Conservation (phyloP, 2,888 invertebrate genomes). For the Cephus runcator region DNA sequence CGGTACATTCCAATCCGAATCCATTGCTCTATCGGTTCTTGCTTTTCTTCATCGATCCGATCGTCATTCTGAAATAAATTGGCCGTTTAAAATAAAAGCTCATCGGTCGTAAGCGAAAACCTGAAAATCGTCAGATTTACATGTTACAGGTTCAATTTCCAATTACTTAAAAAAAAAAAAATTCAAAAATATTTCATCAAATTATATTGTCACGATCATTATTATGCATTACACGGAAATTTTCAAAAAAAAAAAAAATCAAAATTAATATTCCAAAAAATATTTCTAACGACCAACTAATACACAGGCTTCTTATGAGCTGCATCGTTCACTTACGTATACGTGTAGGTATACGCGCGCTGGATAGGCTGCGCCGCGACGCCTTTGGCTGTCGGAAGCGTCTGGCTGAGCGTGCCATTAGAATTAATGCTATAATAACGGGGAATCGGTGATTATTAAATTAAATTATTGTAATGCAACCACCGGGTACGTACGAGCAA, state of each 20-base stretch:
- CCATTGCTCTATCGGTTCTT: not conserved
- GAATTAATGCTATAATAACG: slow-evolving; percentile 54
- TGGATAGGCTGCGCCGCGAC: not conserved
- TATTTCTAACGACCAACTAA: not conserved
- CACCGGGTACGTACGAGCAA: not conserved
- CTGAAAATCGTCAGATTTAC: not conserved
- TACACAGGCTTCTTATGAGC: not conserved
- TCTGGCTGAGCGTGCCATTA: slow-evolving; percentile 45
- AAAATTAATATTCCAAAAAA: not conserved
- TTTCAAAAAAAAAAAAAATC: not conserved
- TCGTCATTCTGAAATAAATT: not conserved
- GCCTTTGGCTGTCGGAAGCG: slow-evolving; percentile 31
- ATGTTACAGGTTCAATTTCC: not conserved
- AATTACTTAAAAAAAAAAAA: too few relatives aligned
- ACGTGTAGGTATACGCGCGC: not conserved
- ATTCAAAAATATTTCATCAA: too few relatives aligned
- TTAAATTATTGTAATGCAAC: slow-evolving; percentile 54
- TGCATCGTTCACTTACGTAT: not conserved
- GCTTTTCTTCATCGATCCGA: not conserved
- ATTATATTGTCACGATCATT: too few relatives aligned
- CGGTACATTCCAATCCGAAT: not conserved
- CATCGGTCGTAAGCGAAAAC: accelerated
- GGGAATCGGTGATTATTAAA: slow-evolving; percentile 55
- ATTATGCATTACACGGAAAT: too few relatives aligned
- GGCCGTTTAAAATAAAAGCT: too few relatives aligned